Evolutionary conservation across 2,113 vertebrate genomes (phyloP).

Genomic region (Mesembrinibis cayennensis): DNA sequence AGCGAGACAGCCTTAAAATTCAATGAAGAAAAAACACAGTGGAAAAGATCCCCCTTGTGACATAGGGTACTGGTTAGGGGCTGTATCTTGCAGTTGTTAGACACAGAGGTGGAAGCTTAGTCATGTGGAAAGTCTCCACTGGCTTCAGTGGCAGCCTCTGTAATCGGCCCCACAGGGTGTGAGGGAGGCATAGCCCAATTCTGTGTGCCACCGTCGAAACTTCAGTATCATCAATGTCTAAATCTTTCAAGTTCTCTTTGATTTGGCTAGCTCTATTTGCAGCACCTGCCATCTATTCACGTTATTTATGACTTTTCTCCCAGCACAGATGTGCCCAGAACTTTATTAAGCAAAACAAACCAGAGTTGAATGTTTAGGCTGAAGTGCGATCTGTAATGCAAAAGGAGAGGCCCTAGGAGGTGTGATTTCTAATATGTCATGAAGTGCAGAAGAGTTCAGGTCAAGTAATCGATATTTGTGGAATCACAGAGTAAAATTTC

Average conservation of each 20-base stretch:
- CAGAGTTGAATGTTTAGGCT: neutral
- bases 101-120: neutral
- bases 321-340: neutral
- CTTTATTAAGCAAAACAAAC: neutral
- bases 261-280: neutral
- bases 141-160: accelerated
- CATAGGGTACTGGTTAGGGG: neutral
- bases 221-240: neutral
- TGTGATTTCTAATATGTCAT: neutral
- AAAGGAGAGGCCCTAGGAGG: neutral
- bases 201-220: neutral
- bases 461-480: slow-evolving; percentile 1
- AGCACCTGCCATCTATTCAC: neutral
- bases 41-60: neutral
- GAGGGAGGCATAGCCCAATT: neutral
- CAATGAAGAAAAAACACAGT: neutral
- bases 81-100: neutral
- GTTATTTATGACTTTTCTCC: neutral
- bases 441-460: neutral
- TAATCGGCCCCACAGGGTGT: neutral
- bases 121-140: neutral
- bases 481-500: slow-evolving; percentile 25
- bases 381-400: neutral
- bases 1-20: neutral
- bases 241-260: neutral